phyloP scores from a whole-genome alignment of 2,797 vertebrate species.

The Acipenser transmontanus region DNA sequence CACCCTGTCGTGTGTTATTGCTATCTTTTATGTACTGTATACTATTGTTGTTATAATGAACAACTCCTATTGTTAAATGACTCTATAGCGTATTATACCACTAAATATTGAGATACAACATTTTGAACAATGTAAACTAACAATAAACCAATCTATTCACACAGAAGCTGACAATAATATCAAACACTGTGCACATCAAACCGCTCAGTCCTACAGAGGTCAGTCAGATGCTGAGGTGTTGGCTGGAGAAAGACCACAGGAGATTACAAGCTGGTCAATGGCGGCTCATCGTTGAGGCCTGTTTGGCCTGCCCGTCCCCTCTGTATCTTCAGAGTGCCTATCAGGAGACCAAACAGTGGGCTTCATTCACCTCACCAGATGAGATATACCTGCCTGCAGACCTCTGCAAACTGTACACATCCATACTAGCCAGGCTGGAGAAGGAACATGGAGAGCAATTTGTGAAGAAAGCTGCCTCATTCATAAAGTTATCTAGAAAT shows the following conservation, averaged over 20 bases:
- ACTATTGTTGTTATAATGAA: too few relatives aligned
- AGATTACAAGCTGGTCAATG: constrained; percentile 43
- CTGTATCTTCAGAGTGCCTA: constrained; percentile 48
- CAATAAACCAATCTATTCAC: constrained; percentile 8
- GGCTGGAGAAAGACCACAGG: constrained; percentile 33
- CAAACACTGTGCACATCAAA: constrained; percentile 38
- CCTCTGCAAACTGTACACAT: constrained; percentile 40
- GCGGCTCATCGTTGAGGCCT: constrained; percentile 42
- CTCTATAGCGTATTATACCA: too few relatives aligned
- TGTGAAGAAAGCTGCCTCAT: constrained; percentile 38
- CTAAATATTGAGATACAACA: too few relatives aligned
- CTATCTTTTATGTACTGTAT: too few relatives aligned
- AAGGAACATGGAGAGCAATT: constrained; percentile 44
- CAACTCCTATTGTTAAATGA: too few relatives aligned
- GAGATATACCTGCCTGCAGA: constrained; percentile 35
- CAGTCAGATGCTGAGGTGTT: constrained; percentile 28
- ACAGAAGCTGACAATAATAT: constrained; percentile 29
- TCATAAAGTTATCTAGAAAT: constrained; percentile 47
- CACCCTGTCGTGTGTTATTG: too few relatives aligned
- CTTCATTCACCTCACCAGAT: constrained; percentile 38
- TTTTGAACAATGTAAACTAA: background rate
- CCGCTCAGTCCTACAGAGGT: constrained; percentile 43
- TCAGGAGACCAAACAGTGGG: constrained; percentile 45
- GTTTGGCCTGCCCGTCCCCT: constrained; percentile 45
- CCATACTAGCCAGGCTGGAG: constrained; percentile 45